Base-by-base conservation (phyloP, 2,797 vertebrate species). In the Novumbra hubbsi region DNA sequence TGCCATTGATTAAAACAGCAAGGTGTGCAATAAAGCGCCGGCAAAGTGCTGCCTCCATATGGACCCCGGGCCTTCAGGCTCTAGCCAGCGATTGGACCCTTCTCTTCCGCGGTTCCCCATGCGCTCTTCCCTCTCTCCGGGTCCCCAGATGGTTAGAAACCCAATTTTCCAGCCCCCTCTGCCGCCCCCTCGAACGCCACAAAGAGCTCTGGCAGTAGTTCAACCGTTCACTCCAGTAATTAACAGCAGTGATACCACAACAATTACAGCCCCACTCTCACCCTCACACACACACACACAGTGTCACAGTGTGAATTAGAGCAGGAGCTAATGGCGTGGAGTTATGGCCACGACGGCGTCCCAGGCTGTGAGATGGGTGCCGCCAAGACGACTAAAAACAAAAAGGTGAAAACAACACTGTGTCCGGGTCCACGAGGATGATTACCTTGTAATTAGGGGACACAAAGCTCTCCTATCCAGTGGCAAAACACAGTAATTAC, bases 391-490 rank as follows among this genome's bases (percentile, higher is more conserved):
- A 45, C 41, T 91, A 78, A 81, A 88, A 95, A 95, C 94, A 94
- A 93, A 95, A 96, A 96, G 95, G 95, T 94, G 95, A 94, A 94
- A 95, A 93, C 93, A 94, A 94, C 94, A 93, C 84, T 92, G 92
- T 95, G 92, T 91, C 93, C 89, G 41, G 41, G 41, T 45, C 92
- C 94, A 94, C 93, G 93, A 87, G 94, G 94, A 97, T 96, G 96
- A 98, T 98, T 96, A 97, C 95, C 95, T 98, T 93, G 95, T 97
- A 99, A 98, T 98, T 98, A 98, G 96, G 96, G 91, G 95, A 97
- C 95, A 97, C 96, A 99, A 97, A 97, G 96, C 96, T 95, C 95
- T 88, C 92, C 95, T 95, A 95, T 98, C 96, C 96, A 97, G 96
- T 95, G 94, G 96, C 95, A 95, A 96, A 98, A 96, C 90, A 93